phyloP scores from a whole-genome alignment of 2,888 invertebrate species.

The Nesidiocoris tenuis region DNA sequence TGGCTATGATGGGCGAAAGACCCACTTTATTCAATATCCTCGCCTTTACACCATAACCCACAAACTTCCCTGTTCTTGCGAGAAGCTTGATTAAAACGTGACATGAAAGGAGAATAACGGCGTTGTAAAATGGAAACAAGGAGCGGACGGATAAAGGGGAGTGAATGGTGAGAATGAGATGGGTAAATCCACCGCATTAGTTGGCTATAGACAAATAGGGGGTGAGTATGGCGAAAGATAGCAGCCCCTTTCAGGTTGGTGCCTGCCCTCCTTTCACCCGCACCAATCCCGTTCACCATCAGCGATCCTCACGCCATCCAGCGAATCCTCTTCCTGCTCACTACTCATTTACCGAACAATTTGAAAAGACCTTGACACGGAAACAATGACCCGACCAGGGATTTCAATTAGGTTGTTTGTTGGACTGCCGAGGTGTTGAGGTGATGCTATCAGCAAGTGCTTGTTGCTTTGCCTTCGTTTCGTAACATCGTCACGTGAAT shows the following conservation, averaged over 20 bases:
- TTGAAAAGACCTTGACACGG: constrained; percentile 1
- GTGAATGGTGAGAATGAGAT: neutral
- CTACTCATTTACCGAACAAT: neutral
- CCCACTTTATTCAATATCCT: neutral
- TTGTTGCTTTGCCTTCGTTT: too few species aligned
- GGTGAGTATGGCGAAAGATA: neutral
- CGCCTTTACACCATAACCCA: neutral
- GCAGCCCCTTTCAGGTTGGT: neutral
- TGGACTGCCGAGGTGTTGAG: neutral
- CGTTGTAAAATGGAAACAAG: neutral
- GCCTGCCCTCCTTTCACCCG: neutral
- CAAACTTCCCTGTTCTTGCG: neutral
- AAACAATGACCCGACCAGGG: constrained; percentile 19
- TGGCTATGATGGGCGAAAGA: neutral
- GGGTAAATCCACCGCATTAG: neutral
- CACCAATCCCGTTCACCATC: too few species aligned
- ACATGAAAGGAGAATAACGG: neutral
- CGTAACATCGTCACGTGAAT: too few species aligned
- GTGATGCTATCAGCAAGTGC: neutral
- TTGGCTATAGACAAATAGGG: neutral
- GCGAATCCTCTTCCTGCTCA: neutral
- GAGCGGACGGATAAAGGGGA: neutral
- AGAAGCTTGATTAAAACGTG: neutral
- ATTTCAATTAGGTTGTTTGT: constrained; percentile 29
- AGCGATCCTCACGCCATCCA: neutral